Evolutionary conservation across 2,888 invertebrate species (phyloP).

Genomic region (Athripsodes cinereus): DNA sequence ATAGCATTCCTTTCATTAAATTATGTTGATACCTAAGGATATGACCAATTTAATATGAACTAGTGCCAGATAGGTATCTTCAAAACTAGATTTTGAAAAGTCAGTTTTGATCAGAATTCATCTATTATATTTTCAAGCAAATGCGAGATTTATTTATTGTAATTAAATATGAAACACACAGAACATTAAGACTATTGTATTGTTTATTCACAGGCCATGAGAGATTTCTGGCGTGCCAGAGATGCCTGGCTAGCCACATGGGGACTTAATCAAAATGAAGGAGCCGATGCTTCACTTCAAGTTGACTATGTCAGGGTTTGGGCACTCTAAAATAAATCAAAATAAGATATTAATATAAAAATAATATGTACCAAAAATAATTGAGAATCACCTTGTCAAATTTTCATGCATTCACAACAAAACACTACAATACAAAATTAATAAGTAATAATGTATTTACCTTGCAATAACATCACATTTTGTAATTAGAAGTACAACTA

Average conservation of each 20-base stretch:
- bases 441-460: neutral
- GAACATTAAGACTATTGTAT: neutral
- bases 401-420: too few species aligned
- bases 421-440: too few species aligned
- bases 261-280: conserved; percentile 41
- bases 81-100: too few species aligned
- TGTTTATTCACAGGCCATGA: conserved; percentile 38
- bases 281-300: conserved; percentile 55
- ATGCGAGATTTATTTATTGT: too few species aligned
- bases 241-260: conserved; percentile 54
- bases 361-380: neutral
- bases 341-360: neutral
- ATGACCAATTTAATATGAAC: too few species aligned
- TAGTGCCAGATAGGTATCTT: too few species aligned
- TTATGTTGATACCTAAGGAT: too few species aligned
- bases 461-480: neutral
- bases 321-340: conserved; percentile 42
- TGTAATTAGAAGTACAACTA: conserved; percentile 37
- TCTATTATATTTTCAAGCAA: too few species aligned
- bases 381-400: too few species aligned
- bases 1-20: too few species aligned
- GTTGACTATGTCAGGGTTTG: conserved; percentile 64
- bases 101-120: too few species aligned
- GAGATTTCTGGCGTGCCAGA: conserved; percentile 58
- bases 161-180: neutral